Evolutionary conservation across 2,888 invertebrate species (phyloP).

Genomic region (Drosophila recens): DNA sequence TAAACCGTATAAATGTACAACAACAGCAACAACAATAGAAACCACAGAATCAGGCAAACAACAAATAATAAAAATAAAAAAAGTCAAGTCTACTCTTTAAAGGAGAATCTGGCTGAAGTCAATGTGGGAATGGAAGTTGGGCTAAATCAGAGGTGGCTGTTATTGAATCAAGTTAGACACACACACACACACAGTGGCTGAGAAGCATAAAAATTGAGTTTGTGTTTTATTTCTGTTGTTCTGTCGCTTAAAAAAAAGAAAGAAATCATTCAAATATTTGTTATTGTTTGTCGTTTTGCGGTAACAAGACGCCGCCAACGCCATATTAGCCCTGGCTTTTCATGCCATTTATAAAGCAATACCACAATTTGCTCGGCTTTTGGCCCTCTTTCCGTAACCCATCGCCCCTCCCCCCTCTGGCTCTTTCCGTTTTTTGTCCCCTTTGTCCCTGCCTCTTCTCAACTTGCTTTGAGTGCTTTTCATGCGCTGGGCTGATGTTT

Average conservation of each 20-base stretch:
- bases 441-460: background rate
- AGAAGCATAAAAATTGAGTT: constrained; percentile 48
- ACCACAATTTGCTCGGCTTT: constrained; percentile 62
- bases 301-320: constrained; percentile 78
- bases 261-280: constrained; percentile 70
- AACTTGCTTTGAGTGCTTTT: constrained; percentile 15
- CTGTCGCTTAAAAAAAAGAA: constrained; percentile 4
- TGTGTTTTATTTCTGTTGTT: constrained; percentile 17
- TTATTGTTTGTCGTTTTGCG: constrained; percentile 47
- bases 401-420: background rate
- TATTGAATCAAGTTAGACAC: constrained; percentile 37
- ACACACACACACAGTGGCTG: constrained; percentile 12
- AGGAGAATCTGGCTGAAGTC: constrained; percentile 17
- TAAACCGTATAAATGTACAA: constrained; percentile 63
- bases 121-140: constrained; percentile 12
- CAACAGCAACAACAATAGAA: constrained; percentile 33
- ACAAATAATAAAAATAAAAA: constrained; percentile 39
- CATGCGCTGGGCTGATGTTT: constrained; percentile 17
- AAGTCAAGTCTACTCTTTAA: constrained; percentile 30
- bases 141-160: constrained; percentile 26
- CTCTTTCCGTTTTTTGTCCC: background rate
- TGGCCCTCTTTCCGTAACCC: background rate
- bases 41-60: constrained; percentile 40
- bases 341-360: constrained; percentile 62
- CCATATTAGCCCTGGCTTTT: constrained; percentile 72